Conservation (phyloP, 2,113 vertebrate species). For the Albula glossodonta region DNA sequence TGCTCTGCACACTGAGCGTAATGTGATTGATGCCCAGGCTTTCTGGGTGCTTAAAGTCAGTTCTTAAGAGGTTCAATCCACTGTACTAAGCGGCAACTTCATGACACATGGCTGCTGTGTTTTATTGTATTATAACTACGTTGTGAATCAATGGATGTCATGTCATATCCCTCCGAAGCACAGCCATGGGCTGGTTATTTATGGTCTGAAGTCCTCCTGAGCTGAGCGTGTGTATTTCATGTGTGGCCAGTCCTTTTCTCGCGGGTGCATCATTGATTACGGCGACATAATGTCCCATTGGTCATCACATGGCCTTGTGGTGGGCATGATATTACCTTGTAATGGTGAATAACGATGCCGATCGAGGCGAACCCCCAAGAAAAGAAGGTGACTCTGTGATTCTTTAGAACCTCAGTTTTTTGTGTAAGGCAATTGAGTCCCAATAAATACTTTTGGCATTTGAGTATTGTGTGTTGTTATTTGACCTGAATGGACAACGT, state of each 20-base stretch:
- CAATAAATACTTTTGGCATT: background rate
- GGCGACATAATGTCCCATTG: background rate
- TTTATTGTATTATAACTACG: conserved; percentile 1
- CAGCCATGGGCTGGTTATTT: background rate
- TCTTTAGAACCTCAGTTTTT: background rate
- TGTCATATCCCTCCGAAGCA: background rate
- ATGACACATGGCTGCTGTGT: background rate
- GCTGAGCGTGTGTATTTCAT: background rate
- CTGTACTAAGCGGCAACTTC: background rate
- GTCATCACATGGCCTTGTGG: background rate
- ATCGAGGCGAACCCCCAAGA: background rate
- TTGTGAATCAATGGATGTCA: conserved; percentile 7
- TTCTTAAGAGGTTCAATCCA: conserved; percentile 2
- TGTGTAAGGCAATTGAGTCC: background rate
- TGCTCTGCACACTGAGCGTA: background rate
- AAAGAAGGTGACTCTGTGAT: background rate
- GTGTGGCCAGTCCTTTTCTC: background rate
- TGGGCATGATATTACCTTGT: background rate
- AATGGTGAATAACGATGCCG: background rate
- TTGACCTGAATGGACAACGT: background rate
- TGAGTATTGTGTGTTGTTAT: background rate
- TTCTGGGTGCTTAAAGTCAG: background rate
- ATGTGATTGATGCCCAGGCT: background rate
- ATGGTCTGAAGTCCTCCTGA: background rate
- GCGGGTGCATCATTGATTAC: background rate